Evolutionary conservation across 2,797 vertebrate species (phyloP).

Genomic region (Sebastolobus alascanus): DNA sequence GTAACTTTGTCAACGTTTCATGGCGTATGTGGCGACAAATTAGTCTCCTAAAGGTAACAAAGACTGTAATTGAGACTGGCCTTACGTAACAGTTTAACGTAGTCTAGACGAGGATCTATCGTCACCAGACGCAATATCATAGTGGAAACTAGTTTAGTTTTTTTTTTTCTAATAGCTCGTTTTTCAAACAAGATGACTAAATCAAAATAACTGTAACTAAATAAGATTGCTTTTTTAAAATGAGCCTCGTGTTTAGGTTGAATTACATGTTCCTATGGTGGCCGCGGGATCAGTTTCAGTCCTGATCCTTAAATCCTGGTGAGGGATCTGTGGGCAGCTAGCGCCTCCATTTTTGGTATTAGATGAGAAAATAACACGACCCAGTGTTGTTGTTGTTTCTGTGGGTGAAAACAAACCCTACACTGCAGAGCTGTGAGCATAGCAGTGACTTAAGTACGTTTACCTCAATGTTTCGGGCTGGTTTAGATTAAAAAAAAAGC

Average conservation of each 20-base stretch:
- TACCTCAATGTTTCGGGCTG: accelerated
- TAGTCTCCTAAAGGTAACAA: no score
- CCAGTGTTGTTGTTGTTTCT: accelerated
- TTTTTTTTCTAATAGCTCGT: no score
- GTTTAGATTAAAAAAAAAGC: neutral
- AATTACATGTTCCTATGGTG: neutral
- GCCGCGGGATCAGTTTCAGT: constrained; percentile 8
- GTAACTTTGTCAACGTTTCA: neutral
- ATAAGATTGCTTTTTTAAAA: no score
- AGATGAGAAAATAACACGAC: neutral
- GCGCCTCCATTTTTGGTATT: constrained; percentile 56
- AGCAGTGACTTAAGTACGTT: no score
- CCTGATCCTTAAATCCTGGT: neutral
- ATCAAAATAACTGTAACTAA: neutral
- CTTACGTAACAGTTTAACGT: neutral
- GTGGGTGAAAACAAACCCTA: accelerated
- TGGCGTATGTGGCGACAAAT: neutral
- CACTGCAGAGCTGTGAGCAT: accelerated
- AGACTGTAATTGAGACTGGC: neutral
- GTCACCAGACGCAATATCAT: no score
- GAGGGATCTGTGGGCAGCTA: neutral
- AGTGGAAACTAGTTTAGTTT: neutral
- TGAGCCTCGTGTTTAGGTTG: neutral
- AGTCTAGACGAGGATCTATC: neutral
- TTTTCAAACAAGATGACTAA: neutral